phyloP scores from a whole-genome alignment of 2,888 invertebrate genomes.

The Heteromyza rotundicornis region DNA sequence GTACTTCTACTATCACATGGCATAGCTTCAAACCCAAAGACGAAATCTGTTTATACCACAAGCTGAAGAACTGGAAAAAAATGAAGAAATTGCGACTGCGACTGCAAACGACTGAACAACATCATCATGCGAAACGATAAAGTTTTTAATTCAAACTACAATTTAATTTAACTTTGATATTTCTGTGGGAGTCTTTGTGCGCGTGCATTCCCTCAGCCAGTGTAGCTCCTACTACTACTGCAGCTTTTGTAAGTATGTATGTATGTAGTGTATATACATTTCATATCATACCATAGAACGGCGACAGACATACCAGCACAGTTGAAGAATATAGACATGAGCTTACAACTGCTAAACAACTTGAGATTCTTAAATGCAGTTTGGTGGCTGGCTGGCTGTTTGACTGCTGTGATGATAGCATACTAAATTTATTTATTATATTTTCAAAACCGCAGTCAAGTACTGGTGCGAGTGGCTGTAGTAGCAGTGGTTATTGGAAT shows the following conservation, averaged over 20 bases:
- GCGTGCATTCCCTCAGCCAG: slow-evolving; percentile 31
- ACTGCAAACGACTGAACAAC: slow-evolving; percentile 5
- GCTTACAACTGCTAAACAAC: not conserved
- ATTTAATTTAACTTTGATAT: slow-evolving; percentile 62
- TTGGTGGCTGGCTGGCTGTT: not conserved
- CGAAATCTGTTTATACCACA: not conserved
- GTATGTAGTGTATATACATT: slow-evolving; percentile 1
- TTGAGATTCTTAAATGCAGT: not conserved
- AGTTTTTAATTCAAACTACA: slow-evolving; percentile 60
- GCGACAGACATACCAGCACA: not conserved
- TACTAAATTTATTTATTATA: slow-evolving; percentile 1
- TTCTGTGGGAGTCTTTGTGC: slow-evolving; percentile 37
- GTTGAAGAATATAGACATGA: not conserved
- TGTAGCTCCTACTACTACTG: slow-evolving; percentile 15
- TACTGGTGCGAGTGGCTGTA: not conserved
- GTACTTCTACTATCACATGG: too few relatives aligned
- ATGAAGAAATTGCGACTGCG: not conserved
- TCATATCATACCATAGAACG: not conserved
- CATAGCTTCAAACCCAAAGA: not conserved
- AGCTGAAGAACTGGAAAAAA: not conserved
- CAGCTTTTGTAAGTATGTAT: not conserved
- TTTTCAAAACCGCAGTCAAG: too few relatives aligned
- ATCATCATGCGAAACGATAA: slow-evolving; percentile 40
- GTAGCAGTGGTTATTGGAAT: not conserved
- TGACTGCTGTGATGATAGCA: not conserved